These are phyloP conservation scores for Aix galericulata DNA, from an alignment of 2,113 vertebrate species.

Conservation along the genomic window DNA sequence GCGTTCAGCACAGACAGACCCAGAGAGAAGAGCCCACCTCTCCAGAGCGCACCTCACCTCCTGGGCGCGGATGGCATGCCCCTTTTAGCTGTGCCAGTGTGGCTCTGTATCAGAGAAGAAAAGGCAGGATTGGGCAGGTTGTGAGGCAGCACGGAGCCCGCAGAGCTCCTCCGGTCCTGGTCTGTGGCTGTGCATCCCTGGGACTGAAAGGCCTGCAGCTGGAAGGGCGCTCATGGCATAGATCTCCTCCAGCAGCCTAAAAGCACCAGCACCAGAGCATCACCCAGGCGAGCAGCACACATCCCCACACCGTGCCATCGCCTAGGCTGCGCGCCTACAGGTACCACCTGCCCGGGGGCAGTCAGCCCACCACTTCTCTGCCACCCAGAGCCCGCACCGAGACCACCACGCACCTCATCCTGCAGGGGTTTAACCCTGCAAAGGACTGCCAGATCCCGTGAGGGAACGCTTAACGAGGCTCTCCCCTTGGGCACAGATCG, in stretches of 20 bases:
- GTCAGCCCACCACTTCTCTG: neutral
- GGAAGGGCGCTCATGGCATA: neutral
- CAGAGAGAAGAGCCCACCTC: neutral
- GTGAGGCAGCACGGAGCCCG: neutral
- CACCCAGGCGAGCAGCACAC: fast-evolving
- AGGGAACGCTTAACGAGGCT: neutral
- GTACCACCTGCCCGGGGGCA: no score
- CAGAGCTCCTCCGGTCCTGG: neutral
- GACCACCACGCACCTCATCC: neutral
- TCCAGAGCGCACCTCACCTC: neutral
- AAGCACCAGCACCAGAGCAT: neutral
- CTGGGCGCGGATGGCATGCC: neutral
- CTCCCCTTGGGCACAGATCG: neutral
- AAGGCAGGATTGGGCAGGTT: neutral
- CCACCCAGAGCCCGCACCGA: neutral
- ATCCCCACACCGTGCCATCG: neutral
- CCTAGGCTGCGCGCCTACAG: neutral
- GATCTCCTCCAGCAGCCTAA: neutral
- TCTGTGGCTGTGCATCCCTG: neutral
- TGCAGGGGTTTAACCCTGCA: neutral
- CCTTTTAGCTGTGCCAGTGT: neutral
- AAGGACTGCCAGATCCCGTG: neutral
- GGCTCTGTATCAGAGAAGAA: neutral
- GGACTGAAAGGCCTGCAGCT: constrained; percentile 28
- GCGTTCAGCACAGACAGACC: fast-evolving